These are phyloP conservation scores for Eremophila alpestris DNA, from an alignment of 2,797 vertebrate genomes.

Conservation along the genomic window DNA sequence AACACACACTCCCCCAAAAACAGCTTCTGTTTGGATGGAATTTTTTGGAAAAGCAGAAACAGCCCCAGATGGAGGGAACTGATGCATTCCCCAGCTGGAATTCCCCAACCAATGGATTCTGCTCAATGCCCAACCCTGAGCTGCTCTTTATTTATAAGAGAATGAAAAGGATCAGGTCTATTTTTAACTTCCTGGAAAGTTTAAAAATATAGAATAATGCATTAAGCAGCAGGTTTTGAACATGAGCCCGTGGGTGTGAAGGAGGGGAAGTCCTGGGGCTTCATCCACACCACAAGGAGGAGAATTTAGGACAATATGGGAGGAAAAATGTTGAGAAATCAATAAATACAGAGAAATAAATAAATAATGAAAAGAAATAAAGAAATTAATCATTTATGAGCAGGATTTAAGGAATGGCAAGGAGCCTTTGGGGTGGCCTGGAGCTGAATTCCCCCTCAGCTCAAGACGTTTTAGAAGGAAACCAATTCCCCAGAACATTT, in stretches of 20 bases:
- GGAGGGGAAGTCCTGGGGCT: neutral
- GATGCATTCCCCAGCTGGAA: constrained; percentile 41
- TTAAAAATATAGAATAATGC: constrained; percentile 66
- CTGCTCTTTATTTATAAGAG: constrained; percentile 45
- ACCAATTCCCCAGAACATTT: neutral
- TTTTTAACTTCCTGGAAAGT: constrained; percentile 67
- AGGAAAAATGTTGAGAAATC: neutral
- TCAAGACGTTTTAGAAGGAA: neutral
- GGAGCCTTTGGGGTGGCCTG: neutral
- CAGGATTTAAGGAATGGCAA: neutral
- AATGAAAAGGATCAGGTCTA: constrained; percentile 47
- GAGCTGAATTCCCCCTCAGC: neutral
- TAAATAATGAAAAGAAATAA: no score
- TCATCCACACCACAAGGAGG: fast-evolving
- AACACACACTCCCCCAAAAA: fast-evolving
- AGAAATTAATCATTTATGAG: no score
- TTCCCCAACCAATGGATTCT: constrained; percentile 42
- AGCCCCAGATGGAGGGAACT: neutral
- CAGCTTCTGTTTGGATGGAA: neutral
- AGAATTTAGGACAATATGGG: neutral
- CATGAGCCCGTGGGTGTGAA: neutral
- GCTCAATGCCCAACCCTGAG: constrained; percentile 31
- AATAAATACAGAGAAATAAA: neutral
- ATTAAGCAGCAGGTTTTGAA: constrained; percentile 26
- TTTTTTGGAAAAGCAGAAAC: neutral